Conservation (phyloP, 2,888 invertebrate genomes). For the Melinaea menophilus region DNA sequence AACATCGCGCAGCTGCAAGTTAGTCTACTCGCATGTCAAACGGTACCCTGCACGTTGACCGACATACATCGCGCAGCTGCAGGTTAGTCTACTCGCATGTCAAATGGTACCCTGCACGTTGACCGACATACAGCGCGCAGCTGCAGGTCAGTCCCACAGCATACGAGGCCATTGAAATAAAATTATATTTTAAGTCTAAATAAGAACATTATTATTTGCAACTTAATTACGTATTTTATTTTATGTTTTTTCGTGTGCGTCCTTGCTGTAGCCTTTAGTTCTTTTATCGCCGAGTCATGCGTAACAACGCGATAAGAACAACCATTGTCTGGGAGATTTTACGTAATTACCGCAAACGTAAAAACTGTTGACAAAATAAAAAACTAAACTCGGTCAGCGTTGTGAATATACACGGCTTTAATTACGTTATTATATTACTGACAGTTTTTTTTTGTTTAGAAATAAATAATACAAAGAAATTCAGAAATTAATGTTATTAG, state of each 20-base stretch:
- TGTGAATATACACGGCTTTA: not conserved
- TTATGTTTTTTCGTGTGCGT: constrained; percentile 19
- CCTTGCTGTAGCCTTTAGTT: constrained; percentile 26
- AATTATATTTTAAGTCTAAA: too few relatives aligned
- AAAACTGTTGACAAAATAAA: constrained; percentile 8
- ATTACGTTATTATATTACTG: not conserved
- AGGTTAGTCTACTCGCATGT: constrained; percentile 90
- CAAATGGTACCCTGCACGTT: constrained; percentile 62
- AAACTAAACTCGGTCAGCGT: not conserved
- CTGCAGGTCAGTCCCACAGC: too few relatives aligned
- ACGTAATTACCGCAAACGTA: constrained; percentile 19
- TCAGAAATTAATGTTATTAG: too few relatives aligned
- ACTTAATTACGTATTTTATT: not conserved
- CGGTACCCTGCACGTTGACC: constrained; percentile 66
- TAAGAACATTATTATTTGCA: too few relatives aligned
- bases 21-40: not conserved
- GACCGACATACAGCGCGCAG: too few relatives aligned
- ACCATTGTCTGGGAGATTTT: constrained; percentile 40
- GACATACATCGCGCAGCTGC: constrained; percentile 86
- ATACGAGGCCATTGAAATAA: too few relatives aligned
- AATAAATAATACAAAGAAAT: too few relatives aligned
- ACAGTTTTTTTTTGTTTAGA: too few relatives aligned
- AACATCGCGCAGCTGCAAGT: constrained; percentile 91
- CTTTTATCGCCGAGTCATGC: constrained; percentile 25
- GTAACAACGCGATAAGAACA: constrained; percentile 42